Evolutionary conservation across 2,113 vertebrate genomes (phyloP), one percentile per base, ranked within the genome.

Genomic region (Oreochromis spilurus): DNA sequence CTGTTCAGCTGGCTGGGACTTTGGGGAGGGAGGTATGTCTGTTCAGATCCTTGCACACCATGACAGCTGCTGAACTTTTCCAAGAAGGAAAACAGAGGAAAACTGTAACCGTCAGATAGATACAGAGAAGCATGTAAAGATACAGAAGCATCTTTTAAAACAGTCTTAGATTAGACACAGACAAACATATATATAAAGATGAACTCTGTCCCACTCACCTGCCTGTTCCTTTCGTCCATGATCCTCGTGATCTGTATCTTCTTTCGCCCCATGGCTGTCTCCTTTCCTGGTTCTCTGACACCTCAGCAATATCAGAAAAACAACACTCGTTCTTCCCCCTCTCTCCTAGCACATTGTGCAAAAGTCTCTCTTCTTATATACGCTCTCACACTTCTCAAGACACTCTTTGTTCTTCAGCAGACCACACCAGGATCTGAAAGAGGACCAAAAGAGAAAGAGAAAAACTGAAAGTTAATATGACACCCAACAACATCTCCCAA

Each of bases 171-270:
- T 54, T 16, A 67, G 14, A 40, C 72, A n/a, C 6, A 19, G 21
- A 82, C 31, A 5, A 53, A 77, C 26, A 50, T 3, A 50, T 5
- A 50, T 48, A 31, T 48, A 50, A 16, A 9, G 17, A 82, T 9
- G 3, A 62, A 52, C 26, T 52, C 24, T 70, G 4, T 80, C 45
- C 91, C 84, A 95, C 96, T 97, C 95, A 99, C 99, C 98, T 99
- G 98, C 78, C 98, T 97, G 96, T 99, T 99, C 96, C 98, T 97
- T 94, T 99, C 99, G 85, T 99, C 99, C 98, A 99, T 98, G 97
- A 99, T 99, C 96, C 99, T 96, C 36, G 98, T 99, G 95, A 99
- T 99, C 96, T 99, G 98, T 96, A 99, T 99, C 98, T 99, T 99
- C 97, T 99, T 99, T 91, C 98, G 97, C 96, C 99, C 98, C 98